Evolutionary conservation across 2,113 vertebrate species (phyloP).

Genomic region (Nerophis lumbriciformis): DNA sequence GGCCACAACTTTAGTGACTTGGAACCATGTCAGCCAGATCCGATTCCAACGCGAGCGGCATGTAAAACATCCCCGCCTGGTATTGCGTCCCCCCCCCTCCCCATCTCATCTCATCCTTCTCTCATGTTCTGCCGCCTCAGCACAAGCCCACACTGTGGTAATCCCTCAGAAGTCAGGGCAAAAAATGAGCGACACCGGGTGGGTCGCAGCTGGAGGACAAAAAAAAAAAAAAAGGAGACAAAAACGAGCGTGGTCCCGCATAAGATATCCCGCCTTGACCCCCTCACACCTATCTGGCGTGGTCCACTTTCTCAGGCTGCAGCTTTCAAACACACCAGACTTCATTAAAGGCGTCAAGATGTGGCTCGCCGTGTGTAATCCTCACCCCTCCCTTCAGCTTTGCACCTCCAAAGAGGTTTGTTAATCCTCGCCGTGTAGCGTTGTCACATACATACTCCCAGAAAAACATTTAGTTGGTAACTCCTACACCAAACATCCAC

Average conservation of each 20-base stretch:
- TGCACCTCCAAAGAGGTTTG: conserved; percentile 47
- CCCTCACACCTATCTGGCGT: neutral
- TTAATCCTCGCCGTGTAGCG: conserved; percentile 43
- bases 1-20: conserved; percentile 17
- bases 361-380: conserved; percentile 43
- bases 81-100: conserved; percentile 26
- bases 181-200: conserved; percentile 60
- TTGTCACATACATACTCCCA: neutral
- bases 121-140: conserved; percentile 58
- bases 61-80: conserved; percentile 51
- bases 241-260: conserved; percentile 20
- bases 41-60: conserved; percentile 34
- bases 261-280: conserved; percentile 46
- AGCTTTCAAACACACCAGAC: conserved; percentile 52
- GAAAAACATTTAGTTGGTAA: neutral
- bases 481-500: neutral
- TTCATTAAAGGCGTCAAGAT: conserved; percentile 59
- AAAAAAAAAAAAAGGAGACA: neutral
- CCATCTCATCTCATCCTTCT: conserved; percentile 43
- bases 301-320: neutral
- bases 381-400: conserved; percentile 19
- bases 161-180: conserved; percentile 64
- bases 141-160: conserved; percentile 55
- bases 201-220: conserved; percentile 43
- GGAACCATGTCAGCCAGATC: conserved; percentile 25